phyloP scores from a whole-genome alignment of 2,888 invertebrate species.

The Physocephala rufipes region DNA sequence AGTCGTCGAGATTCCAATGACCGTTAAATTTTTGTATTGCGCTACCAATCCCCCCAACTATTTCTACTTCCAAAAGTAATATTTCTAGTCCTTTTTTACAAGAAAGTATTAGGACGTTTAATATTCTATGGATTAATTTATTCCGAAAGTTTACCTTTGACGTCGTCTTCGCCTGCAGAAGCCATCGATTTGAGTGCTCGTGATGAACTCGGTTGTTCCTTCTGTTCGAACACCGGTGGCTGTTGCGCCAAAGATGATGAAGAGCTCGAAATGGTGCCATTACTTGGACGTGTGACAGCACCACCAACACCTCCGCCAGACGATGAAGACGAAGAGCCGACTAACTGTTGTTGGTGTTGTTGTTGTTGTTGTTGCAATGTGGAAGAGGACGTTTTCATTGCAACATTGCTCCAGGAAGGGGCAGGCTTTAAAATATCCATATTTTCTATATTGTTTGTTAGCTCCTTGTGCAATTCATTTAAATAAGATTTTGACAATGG shows the following conservation, averaged over 20 bases:
- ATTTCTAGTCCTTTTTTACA: too few species aligned
- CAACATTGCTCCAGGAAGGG: constrained; percentile 69
- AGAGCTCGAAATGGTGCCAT: constrained; percentile 58
- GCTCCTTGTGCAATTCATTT: constrained; percentile 60
- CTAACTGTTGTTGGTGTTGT: constrained; percentile 34
- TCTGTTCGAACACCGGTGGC: constrained; percentile 22
- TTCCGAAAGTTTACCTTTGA: constrained; percentile 67
- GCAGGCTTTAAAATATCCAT: constrained; percentile 68
- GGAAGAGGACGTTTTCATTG: constrained; percentile 56
- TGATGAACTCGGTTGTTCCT: constrained; percentile 36
- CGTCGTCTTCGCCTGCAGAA: constrained; percentile 67
- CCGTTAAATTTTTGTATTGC: too few species aligned
- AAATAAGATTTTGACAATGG: constrained; percentile 11
- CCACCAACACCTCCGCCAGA: constrained; percentile 52
- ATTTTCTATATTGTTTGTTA: constrained; percentile 60
- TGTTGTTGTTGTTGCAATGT: constrained; percentile 50
- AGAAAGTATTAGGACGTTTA: too few species aligned
- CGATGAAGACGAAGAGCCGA: constrained; percentile 55
- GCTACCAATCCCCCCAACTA: too few species aligned
- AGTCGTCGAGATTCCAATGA: too few species aligned
- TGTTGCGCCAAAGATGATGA: constrained; percentile 59
- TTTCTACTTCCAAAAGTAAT: too few species aligned
- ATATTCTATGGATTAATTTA: too few species aligned
- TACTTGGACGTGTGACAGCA: constrained; percentile 56
- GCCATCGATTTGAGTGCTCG: constrained; percentile 38